Evolutionary conservation across 2,888 invertebrate genomes (phyloP).

Genomic region (Lasioglossum pauxillum): DNA sequence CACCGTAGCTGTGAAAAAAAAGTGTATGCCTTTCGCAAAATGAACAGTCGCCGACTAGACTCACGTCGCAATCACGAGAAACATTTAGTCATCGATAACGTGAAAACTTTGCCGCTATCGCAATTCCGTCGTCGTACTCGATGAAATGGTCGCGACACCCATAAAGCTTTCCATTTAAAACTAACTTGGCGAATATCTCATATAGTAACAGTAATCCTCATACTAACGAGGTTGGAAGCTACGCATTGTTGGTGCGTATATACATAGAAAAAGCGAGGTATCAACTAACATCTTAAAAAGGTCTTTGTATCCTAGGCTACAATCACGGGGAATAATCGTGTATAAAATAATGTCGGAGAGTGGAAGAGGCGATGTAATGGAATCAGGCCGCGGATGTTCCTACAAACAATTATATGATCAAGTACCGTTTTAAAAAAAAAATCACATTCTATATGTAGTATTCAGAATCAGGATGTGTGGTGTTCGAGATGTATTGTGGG

Average conservation of each 20-base stretch:
- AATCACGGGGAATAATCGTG: conserved; percentile 41
- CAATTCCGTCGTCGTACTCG: neutral
- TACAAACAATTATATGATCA: conserved; percentile 73
- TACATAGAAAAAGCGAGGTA: conserved; percentile 34
- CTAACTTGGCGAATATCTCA: neutral
- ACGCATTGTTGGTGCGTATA: conserved; percentile 16
- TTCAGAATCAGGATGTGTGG: neutral
- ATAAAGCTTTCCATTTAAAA: neutral
- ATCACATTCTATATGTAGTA: neutral
- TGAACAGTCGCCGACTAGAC: neutral
- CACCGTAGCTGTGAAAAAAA: neutral
- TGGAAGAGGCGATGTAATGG: conserved; percentile 51
- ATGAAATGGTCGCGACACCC: neutral
- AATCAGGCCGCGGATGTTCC: conserved; percentile 75
- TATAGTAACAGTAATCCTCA: neutral
- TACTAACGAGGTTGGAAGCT: neutral
- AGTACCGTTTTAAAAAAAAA: neutral
- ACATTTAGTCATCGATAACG: neutral
- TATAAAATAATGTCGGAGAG: conserved; percentile 46
- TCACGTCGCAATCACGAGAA: neutral
- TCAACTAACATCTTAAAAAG: conserved; percentile 14
- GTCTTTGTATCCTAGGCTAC: conserved; percentile 29
- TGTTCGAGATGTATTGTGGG: neutral
- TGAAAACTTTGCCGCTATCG: neutral
- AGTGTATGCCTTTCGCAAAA: neutral